Conservation (phyloP, 2,113 vertebrate genomes). For the Eudorcas thomsonii region DNA sequence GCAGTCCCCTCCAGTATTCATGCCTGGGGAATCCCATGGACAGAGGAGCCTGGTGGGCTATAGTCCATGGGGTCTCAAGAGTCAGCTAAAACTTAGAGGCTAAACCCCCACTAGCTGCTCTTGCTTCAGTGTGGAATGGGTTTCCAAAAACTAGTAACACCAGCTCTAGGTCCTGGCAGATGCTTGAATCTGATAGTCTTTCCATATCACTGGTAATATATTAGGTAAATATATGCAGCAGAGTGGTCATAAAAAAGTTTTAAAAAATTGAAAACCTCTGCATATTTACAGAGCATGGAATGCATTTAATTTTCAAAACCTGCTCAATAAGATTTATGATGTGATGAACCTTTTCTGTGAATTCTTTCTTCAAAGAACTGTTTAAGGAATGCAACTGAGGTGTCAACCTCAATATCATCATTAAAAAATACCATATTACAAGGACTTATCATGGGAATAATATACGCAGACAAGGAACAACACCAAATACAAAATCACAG, state of each 20-base stretch:
- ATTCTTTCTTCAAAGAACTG: conserved; percentile 2
- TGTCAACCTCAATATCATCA: not conserved
- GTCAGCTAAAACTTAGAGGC: not conserved
- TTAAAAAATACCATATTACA: not conserved
- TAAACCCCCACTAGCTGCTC: not conserved
- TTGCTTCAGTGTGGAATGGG: not conserved
- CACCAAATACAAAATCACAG: not conserved
- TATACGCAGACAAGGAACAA: not conserved
- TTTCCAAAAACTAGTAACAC: not conserved
- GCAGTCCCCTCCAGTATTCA: not conserved
- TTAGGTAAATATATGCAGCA: not conserved
- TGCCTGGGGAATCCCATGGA: not conserved
- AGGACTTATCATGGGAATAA: not conserved
- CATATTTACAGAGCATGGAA: not conserved
- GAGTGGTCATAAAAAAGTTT: not conserved
- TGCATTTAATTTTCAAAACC: not conserved
- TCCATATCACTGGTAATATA: not conserved
- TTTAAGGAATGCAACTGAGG: not conserved
- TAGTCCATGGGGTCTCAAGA: not conserved
- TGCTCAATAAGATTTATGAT: not conserved
- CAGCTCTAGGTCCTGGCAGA: not conserved
- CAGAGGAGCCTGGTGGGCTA: not conserved
- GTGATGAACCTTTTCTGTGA: not conserved
- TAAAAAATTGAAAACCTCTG: not conserved
- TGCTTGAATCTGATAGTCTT: not conserved